Evolutionary conservation across 53 echinoderm and acorn worm genomes (phyloP), one percentile per base, ranked within the genome.

Genomic region (Echinarachnius parma): DNA sequence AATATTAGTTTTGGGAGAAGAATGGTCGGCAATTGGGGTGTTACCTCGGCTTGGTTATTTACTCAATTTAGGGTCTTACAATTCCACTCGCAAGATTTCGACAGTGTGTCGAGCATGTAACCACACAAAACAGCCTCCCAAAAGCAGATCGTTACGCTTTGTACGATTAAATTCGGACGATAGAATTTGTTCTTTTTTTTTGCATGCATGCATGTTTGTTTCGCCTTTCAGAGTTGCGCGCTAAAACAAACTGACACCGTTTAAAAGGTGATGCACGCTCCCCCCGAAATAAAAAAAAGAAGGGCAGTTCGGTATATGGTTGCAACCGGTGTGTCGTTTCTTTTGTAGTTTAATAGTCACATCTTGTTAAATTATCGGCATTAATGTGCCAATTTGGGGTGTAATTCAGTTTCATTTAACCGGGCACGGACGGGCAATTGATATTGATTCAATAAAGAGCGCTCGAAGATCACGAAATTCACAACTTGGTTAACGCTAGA

Each of bases 1-100:
- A 57, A 72, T 72, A 72, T 72, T 72, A 72, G 74, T 72, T 72
- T 50, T 56, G 28, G 44, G 74, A 55, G 56, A 72, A 72, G 74
- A 72, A 72, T 72, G 57, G 74, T 39, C 16, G 39, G 21, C 57
- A 19, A 57, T 72, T 39, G 56, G 69, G 74, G 68, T 68, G 68
- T 52, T 68, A 68, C 68, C 53, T 52, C 31, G 68, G 49, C 68
- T 11, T 22, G 15, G 53, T 13, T 68, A 48, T 68, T 68, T 68
- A 48, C 68, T 31, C 27, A 68, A 68, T 48, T 68, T 68, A 68
- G 68, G n/a, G 49, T 68, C 68, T 68, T 48, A 68, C 68, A 68
- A 68, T 52, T 68, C 68, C 52, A 49, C 68, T 68, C 37, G 46
- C 31, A 49, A 68, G 31, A 52, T 50, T 50, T 28, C 68, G 68